Evolutionary conservation across 2,797 vertebrate species (phyloP).

Genomic region (Fistularia commersonii): DNA sequence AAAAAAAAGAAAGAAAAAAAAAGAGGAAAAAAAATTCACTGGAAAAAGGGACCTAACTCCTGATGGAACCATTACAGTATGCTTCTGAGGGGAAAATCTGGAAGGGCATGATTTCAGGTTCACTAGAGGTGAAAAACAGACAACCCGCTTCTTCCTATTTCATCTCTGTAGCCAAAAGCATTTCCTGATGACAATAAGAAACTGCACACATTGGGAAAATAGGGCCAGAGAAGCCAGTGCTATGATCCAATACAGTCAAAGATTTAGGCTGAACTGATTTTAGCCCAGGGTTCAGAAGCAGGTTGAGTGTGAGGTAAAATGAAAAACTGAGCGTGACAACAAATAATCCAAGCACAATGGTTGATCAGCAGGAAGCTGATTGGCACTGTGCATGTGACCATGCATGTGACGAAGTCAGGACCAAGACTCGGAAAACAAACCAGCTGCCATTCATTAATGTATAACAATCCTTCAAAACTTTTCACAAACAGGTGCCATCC

Average conservation of each 20-base stretch:
- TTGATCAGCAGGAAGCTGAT: neutral
- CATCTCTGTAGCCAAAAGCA: conserved; percentile 27
- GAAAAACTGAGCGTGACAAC: neutral
- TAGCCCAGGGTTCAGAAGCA: too few species aligned
- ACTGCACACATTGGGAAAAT: conserved; percentile 28
- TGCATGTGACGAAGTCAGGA: conserved; percentile 11
- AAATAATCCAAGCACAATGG: conserved; percentile 1
- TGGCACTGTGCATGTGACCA: neutral
- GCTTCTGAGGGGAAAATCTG: conserved; percentile 31
- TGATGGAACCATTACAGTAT: conserved; percentile 37
- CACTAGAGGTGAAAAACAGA: conserved; percentile 24
- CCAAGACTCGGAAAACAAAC: conserved; percentile 20
- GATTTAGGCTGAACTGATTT: too few species aligned
- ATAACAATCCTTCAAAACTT: too few species aligned
- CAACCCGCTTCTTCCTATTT: conserved; percentile 3
- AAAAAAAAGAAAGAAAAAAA: conserved; percentile 2
- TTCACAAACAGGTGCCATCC: too few species aligned
- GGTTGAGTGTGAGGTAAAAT: too few species aligned
- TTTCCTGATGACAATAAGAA: conserved; percentile 46
- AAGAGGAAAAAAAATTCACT: conserved; percentile 1
- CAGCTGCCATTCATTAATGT: neutral
- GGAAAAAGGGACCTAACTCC: conserved; percentile 36
- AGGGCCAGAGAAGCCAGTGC: neutral
- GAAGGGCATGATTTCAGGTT: conserved; percentile 27
- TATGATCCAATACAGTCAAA: too few species aligned